A percentile compares a stretch with the other conserved stretches of the same genome.
Conservation (phyloP, 1,140 invertebrate species). For the Teleopsis dalmanni region DNA sequence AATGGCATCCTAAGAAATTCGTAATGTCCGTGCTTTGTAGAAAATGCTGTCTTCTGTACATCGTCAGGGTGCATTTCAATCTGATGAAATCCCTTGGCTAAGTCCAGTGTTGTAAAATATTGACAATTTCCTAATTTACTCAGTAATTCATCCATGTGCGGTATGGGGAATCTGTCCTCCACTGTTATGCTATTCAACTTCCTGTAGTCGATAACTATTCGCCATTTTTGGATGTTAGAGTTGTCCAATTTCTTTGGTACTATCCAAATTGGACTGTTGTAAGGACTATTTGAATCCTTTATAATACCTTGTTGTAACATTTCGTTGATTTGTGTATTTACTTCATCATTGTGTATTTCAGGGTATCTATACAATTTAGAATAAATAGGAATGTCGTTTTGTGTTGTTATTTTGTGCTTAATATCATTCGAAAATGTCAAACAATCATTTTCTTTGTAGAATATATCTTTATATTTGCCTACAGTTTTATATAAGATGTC, state of each 20-base stretch:
- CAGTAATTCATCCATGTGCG: slow-evolving; percentile 12
- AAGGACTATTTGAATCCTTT: slow-evolving; percentile 28
- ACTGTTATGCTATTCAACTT: slow-evolving; percentile 29
- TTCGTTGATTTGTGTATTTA: slow-evolving; percentile 19
- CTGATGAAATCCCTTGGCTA: slow-evolving; percentile 19
- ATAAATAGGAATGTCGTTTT: slow-evolving; percentile 18
- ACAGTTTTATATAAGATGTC: no score
- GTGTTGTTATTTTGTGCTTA: slow-evolving; percentile 26
- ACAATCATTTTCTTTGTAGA: slow-evolving; percentile 5
- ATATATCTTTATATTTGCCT: slow-evolving; percentile 5
- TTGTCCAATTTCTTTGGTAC: slow-evolving; percentile 23
- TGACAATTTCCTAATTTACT: slow-evolving; percentile 12
- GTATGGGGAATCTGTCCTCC: slow-evolving; percentile 13
- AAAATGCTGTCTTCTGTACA: slow-evolving; percentile 20
- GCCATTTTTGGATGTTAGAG: slow-evolving; percentile 28
- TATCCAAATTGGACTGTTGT: slow-evolving; percentile 15
- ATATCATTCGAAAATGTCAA: slow-evolving; percentile 2
- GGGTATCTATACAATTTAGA: slow-evolving; percentile 35
- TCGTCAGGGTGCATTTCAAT: slow-evolving; percentile 14
- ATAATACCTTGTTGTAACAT: slow-evolving; percentile 43
- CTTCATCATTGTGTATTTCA: slow-evolving; percentile 38
- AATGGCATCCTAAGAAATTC: slow-evolving; percentile 12
- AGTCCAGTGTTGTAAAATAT: slow-evolving; percentile 13
- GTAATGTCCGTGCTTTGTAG: slow-evolving; percentile 15
- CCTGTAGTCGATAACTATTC: slow-evolving; percentile 36